phyloP scores from a whole-genome alignment of 2,797 vertebrate species.

The Eidolon dupreanum region DNA sequence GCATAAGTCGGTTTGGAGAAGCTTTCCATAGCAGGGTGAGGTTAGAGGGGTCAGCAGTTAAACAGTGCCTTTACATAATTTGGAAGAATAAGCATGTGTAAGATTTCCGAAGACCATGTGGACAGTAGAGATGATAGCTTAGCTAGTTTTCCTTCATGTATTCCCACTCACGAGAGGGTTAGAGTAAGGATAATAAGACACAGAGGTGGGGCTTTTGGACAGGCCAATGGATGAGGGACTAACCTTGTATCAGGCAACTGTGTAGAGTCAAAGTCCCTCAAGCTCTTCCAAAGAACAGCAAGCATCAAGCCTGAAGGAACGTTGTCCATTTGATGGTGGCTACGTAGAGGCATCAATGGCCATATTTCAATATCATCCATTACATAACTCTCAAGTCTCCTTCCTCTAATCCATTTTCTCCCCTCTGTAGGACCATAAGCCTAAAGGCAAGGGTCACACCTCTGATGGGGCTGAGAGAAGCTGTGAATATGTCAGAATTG shows the following conservation, averaged over 20 bases:
- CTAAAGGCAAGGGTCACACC: background rate
- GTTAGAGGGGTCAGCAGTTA: background rate
- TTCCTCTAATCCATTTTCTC: background rate
- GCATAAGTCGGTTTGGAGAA: background rate
- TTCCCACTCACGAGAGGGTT: background rate
- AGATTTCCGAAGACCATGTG: fast-evolving
- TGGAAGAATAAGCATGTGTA: background rate
- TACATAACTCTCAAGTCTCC: background rate
- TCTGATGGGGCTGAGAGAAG: background rate
- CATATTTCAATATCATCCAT: background rate
- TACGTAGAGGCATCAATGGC: background rate
- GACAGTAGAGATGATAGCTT: background rate
- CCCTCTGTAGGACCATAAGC: background rate
- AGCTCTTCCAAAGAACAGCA: background rate
- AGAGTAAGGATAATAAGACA: background rate
- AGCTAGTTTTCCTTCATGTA: background rate
- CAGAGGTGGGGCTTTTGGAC: background rate
- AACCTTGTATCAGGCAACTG: background rate
- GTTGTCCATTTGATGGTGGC: background rate
- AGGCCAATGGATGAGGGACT: background rate
- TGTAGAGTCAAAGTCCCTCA: background rate
- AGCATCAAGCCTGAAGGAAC: background rate
- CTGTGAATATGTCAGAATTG: background rate
- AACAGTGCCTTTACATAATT: background rate
- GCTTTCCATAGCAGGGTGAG: background rate